Percentiles rank a stretch among this genome's conserved stretches.
phyloP scores from a whole-genome alignment of 2,797 vertebrate genomes.

The Oreochromis grahami region DNA sequence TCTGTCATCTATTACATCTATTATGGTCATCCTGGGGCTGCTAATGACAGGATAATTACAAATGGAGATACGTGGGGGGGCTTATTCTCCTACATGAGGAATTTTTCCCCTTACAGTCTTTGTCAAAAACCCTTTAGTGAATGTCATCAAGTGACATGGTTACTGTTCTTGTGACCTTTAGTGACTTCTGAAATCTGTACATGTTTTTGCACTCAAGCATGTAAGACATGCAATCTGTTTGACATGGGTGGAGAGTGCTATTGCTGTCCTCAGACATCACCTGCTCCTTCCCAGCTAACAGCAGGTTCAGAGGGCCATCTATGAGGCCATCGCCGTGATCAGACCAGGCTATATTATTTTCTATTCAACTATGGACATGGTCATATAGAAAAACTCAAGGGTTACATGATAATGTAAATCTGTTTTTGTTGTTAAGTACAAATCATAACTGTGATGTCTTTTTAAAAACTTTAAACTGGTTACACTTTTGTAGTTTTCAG shows the following conservation, averaged over 20 bases:
- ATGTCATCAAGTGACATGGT: background rate
- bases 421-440: background rate
- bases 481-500: background rate
- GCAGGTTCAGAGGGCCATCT: constrained; percentile 82
- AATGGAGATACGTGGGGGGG: constrained; percentile 88
- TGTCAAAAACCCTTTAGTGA: background rate
- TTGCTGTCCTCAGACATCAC: constrained; percentile 96
- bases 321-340: constrained; percentile 84
- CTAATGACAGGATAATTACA: constrained; percentile 85
- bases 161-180: background rate
- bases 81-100: background rate
- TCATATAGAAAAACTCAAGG: background rate
- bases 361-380: background rate
- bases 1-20: constrained; percentile 75
- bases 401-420: background rate
- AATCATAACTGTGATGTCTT: background rate
- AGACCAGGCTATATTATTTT: constrained; percentile 81
- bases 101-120: background rate
- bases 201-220: background rate
- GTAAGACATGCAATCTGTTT: constrained; percentile 78
- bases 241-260: constrained; percentile 98
- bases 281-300: constrained; percentile 92
- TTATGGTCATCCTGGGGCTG: constrained; percentile 91
- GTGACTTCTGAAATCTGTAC: background rate
- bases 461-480: background rate